These are phyloP conservation scores for Malurus elegans DNA, from an alignment of 2,113 vertebrate genomes.

Conservation along the genomic window DNA sequence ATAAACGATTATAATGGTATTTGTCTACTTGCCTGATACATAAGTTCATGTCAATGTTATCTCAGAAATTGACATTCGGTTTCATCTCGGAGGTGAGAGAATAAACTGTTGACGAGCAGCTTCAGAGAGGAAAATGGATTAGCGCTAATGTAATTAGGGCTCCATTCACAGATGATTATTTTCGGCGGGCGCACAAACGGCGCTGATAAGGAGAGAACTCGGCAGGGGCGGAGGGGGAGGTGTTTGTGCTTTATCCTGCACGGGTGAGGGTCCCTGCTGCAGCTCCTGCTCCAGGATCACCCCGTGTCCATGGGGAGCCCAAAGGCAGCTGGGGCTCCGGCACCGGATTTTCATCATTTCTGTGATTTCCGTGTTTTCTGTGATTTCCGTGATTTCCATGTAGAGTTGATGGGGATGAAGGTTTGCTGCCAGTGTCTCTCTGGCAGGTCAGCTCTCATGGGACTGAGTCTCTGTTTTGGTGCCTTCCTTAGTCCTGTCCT, in stretches of 20 bases:
- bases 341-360: background rate
- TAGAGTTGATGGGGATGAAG: fast-evolving
- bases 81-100: constrained; percentile 79
- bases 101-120: constrained; percentile 71
- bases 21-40: constrained; percentile 71
- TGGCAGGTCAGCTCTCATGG: fast-evolving
- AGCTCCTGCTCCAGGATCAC: background rate
- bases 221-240: background rate
- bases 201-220: background rate
- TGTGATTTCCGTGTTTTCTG: no score
- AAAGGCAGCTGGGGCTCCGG: background rate
- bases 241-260: background rate
- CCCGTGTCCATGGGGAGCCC: no score
- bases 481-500: background rate
- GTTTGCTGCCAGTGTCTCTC: background rate
- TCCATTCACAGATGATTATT: constrained; percentile 53
- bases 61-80: constrained; percentile 65
- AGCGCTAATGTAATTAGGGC: constrained; percentile 59
- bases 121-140: constrained; percentile 67
- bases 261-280: background rate
- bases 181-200: background rate
- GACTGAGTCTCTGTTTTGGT: no score
- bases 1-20: constrained; percentile 72
- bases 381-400: background rate
- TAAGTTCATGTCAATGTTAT: constrained; percentile 74